phyloP scores from a whole-genome alignment of 2,797 vertebrate genomes.

The Darevskia nairensis region DNA sequence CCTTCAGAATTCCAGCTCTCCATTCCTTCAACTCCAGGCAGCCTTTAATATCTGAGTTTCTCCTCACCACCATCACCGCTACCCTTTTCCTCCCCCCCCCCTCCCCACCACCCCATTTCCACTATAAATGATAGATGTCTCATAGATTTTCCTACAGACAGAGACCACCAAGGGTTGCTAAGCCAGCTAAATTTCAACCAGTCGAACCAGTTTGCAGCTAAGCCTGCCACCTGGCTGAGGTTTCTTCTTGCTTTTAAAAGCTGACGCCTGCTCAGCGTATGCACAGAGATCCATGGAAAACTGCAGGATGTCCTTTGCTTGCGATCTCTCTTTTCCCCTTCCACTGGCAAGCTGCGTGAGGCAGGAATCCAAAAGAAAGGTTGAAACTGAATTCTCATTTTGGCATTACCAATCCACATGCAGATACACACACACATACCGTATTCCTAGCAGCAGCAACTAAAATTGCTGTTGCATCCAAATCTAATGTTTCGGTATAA shows the following conservation, averaged over 20 bases:
- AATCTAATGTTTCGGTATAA: background rate
- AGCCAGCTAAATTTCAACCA: slow-evolving; percentile 6
- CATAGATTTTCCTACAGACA: background rate
- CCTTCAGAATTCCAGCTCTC: slow-evolving; percentile 15
- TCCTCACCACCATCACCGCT: background rate
- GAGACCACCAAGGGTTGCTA: slow-evolving; percentile 18
- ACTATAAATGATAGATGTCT: background rate
- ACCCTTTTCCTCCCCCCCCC: background rate
- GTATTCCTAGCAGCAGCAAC: background rate
- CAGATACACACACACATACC: background rate
- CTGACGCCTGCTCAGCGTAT: background rate
- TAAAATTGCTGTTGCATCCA: background rate
- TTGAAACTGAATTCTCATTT: background rate
- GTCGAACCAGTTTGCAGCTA: slow-evolving; percentile 12
- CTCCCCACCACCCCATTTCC: background rate
- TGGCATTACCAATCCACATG: background rate
- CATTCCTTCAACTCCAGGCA: background rate
- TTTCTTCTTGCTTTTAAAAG: background rate
- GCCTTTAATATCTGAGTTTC: background rate
- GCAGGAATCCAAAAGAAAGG: background rate
- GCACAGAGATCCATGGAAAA: background rate
- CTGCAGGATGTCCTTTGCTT: background rate
- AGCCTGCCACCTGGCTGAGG: background rate
- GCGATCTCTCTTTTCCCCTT: background rate
- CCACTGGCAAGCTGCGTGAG: background rate